Evolutionary conservation across 2,888 invertebrate species (phyloP).

Genomic region (Sepioteuthis lessoniana): DNA sequence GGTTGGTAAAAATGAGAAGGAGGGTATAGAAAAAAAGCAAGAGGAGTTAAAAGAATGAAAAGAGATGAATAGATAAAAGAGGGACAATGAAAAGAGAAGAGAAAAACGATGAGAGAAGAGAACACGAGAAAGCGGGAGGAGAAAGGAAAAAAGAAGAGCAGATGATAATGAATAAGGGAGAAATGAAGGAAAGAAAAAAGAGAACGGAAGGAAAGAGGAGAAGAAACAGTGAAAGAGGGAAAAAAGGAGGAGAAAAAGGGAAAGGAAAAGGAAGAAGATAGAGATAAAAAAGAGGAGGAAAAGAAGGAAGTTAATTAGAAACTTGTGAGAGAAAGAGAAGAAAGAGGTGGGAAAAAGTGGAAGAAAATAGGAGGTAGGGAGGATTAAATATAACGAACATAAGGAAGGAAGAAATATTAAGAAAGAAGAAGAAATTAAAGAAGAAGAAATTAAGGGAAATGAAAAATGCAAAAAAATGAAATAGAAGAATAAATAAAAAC

Average conservation of each 20-base stretch:
- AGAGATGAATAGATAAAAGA: too few relatives aligned
- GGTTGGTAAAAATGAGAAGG: neutral
- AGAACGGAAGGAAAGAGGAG: neutral
- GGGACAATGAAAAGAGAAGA: neutral
- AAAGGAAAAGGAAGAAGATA: too few relatives aligned
- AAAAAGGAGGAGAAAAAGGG: neutral
- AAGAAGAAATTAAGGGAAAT: too few relatives aligned
- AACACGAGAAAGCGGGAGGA: neutral
- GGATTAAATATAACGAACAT: too few relatives aligned
- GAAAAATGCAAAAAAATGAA: too few relatives aligned
- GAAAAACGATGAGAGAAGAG: neutral
- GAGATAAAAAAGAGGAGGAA: too few relatives aligned
- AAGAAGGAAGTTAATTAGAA: neutral
- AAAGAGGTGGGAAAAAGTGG: neutral
- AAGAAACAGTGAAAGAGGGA: neutral
- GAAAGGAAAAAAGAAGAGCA: neutral
- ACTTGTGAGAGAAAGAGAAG: neutral
- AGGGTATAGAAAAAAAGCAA: too few relatives aligned
- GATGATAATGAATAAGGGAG: too few relatives aligned
- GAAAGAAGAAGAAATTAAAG: too few relatives aligned
- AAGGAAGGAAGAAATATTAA: too few relatives aligned
- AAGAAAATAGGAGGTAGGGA: neutral
- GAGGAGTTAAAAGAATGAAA: too few relatives aligned
- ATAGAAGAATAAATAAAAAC: too few relatives aligned
- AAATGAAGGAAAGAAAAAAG: neutral